Conservation (phyloP, 2,888 invertebrate genomes). For the Lydus trimaculatus region DNA sequence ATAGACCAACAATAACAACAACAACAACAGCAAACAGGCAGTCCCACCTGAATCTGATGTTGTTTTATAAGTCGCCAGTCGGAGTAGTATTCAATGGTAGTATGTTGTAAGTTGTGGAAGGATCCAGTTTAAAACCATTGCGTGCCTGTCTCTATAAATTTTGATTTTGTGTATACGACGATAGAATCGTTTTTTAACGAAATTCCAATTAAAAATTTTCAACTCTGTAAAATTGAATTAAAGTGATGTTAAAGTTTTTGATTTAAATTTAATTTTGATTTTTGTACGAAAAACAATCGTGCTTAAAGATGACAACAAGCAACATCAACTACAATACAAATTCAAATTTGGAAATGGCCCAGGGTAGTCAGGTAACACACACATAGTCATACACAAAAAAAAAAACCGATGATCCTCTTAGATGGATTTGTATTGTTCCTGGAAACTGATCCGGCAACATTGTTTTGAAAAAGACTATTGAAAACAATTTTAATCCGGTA, state of each 20-base stretch:
- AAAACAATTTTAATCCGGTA: background rate
- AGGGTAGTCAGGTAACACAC: slow-evolving; percentile 60
- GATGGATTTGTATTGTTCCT: background rate
- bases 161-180: background rate
- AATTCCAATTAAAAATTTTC: no score
- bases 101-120: slow-evolving; percentile 4
- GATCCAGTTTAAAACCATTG: background rate
- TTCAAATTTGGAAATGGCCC: slow-evolving; percentile 64
- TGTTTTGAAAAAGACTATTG: background rate
- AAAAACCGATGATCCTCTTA: background rate
- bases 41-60: slow-evolving; percentile 8
- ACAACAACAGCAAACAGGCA: slow-evolving; percentile 1
- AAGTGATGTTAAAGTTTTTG: background rate
- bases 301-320: slow-evolving; percentile 35
- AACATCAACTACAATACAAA: slow-evolving; percentile 61
- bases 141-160: background rate
- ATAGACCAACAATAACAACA: slow-evolving; percentile 1
- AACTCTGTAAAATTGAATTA: background rate
- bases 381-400: background rate
- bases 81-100: no score
- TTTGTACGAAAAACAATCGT: background rate
- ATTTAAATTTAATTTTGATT: background rate
- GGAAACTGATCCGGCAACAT: background rate
- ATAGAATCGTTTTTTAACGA: no score
- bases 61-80: background rate